A percentile compares a stretch with the other conserved stretches of the same genome.
Evolutionary conservation across 2,113 vertebrate species (phyloP).

Genomic region (Ameiurus melas): DNA sequence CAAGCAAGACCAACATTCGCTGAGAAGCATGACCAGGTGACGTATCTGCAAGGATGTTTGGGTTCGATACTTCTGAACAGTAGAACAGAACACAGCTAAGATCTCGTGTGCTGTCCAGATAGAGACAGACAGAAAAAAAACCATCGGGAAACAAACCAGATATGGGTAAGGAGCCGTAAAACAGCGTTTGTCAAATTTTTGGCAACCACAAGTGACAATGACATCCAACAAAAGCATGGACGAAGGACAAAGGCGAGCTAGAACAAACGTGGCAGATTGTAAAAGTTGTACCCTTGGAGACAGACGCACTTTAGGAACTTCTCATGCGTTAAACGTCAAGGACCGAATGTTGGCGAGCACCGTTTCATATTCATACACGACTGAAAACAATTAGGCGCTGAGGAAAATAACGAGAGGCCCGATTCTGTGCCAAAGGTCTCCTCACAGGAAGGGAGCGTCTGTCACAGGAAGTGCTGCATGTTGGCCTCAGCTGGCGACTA

Average conservation of each 20-base stretch:
- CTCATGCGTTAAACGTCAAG: neutral
- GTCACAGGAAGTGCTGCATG: slow-evolving; percentile 43
- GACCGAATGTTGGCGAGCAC: neutral
- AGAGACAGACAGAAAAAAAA: neutral
- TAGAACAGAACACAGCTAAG: neutral
- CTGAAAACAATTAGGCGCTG: slow-evolving; percentile 9
- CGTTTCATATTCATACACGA: neutral
- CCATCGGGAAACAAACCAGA: neutral
- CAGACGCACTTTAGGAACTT: neutral
- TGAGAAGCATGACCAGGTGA: neutral
- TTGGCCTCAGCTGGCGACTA: slow-evolving; percentile 40
- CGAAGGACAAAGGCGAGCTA: neutral
- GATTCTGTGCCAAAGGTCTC: slow-evolving; percentile 36
- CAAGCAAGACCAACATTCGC: neutral
- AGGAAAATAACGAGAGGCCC: neutral
- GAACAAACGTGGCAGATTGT: neutral
- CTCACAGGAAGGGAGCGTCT: slow-evolving; percentile 38
- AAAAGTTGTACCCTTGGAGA: neutral
- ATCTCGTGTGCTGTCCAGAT: neutral
- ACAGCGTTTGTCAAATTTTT: neutral
- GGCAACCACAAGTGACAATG: neutral
- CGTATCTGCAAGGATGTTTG: neutral
- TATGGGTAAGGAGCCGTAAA: neutral
- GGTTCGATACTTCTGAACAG: neutral
- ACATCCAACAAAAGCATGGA: neutral